Conservation (phyloP, 2,888 invertebrate species). For the Drosophila suboccidentalis region DNA sequence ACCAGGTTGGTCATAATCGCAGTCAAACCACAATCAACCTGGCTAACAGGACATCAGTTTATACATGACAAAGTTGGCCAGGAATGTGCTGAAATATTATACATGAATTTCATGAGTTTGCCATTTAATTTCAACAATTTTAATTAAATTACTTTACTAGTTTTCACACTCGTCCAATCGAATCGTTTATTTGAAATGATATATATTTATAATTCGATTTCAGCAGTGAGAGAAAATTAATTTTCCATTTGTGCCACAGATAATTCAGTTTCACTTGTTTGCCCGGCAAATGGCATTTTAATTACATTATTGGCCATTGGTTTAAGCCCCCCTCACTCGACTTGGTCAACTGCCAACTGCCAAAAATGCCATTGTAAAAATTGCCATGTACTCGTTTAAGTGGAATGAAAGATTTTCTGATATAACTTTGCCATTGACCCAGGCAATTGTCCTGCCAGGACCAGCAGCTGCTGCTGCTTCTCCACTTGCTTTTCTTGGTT, state of each 20-base stretch:
- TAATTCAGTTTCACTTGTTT: conserved; percentile 52
- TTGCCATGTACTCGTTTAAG: neutral
- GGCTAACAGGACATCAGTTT: conserved; percentile 6
- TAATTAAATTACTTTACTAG: conserved; percentile 21
- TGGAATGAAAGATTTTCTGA: conserved; percentile 16
- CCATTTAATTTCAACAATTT: conserved; percentile 6
- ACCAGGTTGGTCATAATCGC: conserved; percentile 12
- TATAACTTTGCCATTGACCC: conserved; percentile 20
- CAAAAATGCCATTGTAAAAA: conserved; percentile 10
- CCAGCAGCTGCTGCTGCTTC: neutral
- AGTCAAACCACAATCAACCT: conserved; percentile 1
- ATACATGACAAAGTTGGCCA: neutral
- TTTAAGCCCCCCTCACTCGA: neutral
- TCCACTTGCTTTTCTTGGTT: neutral
- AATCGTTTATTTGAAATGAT: conserved; percentile 4
- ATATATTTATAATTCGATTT: conserved; percentile 50
- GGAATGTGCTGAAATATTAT: conserved; percentile 6
- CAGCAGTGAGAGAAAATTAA: conserved; percentile 45
- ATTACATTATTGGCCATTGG: conserved; percentile 55
- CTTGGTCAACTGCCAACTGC: conserved; percentile 1
- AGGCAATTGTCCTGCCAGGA: conserved; percentile 1
- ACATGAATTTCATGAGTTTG: conserved; percentile 1
- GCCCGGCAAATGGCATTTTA: conserved; percentile 58
- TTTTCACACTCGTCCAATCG: conserved; percentile 14
- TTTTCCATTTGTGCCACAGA: conserved; percentile 39